phyloP scores from a whole-genome alignment of 2,797 vertebrate genomes.

The Luscinia luscinia region DNA sequence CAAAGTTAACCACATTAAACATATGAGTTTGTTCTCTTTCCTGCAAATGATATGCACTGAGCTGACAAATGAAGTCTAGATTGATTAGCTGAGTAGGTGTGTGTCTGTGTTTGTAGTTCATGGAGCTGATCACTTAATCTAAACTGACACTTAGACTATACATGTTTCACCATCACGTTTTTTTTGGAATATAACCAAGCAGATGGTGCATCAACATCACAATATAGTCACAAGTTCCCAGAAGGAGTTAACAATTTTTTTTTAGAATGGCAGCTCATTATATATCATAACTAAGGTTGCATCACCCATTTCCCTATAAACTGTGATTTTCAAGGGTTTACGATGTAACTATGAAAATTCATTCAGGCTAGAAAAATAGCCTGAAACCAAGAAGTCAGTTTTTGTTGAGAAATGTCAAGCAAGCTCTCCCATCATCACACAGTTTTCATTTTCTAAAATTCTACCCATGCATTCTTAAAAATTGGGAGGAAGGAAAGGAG shows the following conservation, averaged over 20 bases:
- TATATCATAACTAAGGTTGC: conserved; percentile 36
- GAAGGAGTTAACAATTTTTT: conserved; percentile 32
- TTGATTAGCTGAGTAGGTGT: background rate
- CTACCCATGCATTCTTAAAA: background rate
- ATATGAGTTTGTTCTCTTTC: background rate
- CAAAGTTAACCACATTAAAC: background rate
- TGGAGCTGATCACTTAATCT: conserved; percentile 8
- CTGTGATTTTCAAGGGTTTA: conserved; percentile 64
- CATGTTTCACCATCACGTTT: conserved; percentile 20
- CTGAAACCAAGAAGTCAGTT: conserved; percentile 49
- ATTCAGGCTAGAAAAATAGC: conserved; percentile 56
- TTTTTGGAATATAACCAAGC: conserved; percentile 19
- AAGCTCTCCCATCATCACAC: conserved; percentile 7
- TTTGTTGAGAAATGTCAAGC: conserved; percentile 57
- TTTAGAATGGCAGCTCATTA: conserved; percentile 11
- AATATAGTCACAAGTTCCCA: conserved; percentile 18
- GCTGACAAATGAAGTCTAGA: background rate
- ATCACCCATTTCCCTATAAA: conserved; percentile 47
- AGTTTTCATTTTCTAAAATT: background rate
- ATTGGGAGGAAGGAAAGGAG: background rate
- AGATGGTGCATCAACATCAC: conserved; percentile 2
- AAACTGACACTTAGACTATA: conserved; percentile 15
- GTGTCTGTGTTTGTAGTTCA: background rate
- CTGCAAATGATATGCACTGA: background rate
- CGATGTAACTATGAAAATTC: conserved; percentile 60